Evolutionary conservation across 2,113 vertebrate genomes (phyloP), one percentile per base, ranked within the genome.

Genomic region (Callionymus lyra): DNA sequence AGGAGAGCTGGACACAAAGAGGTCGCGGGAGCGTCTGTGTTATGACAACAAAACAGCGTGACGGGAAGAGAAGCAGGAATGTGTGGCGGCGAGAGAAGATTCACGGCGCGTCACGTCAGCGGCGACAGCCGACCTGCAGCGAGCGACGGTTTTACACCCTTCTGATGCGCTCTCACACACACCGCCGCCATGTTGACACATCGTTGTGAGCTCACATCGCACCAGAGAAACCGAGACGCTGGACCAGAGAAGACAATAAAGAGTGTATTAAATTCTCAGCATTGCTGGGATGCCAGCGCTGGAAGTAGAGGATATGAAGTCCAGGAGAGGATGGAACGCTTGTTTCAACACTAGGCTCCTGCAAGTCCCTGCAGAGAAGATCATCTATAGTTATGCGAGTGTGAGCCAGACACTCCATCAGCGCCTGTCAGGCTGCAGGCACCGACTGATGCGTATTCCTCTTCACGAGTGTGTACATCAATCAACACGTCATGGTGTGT

Each of bases 31-130:
- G 31, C 31, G 57, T 74, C 77, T 66, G 56, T 58, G 67, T 76
- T 76, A 65, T 68, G 57, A 63, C 44, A 76, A 72, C 72, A 74
- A 59, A 70, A 65, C 60, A 21, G 41, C 32, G 35, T 40, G 59
- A 56, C 37, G 9, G 55, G 13, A 47, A 53, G 44, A 44, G 36
- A 35, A 53, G 18, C 2, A 47, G 44, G 61, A 68, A 70, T 60
- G 58, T 43, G 58, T 52, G 56, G 50, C 61, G 60, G 52, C 41
- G 50, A 59, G 49, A 52, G 63, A 57, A 44, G 38, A 63, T 62
- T 54, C 15, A 19, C 33, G 19, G 51, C n/a, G 36, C 16, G 42
- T 34, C 42, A 11, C 43, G 56, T 31, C 40, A 15, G 31, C 47
- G 59, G 47, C 39, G 71, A 44, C 64, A 55, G 53, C 8, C 31